A percentile compares a stretch with the other conserved stretches of the same genome.
phyloP scores from a whole-genome alignment of 1,140 invertebrate genomes.

The Anoplophora glabripennis region DNA sequence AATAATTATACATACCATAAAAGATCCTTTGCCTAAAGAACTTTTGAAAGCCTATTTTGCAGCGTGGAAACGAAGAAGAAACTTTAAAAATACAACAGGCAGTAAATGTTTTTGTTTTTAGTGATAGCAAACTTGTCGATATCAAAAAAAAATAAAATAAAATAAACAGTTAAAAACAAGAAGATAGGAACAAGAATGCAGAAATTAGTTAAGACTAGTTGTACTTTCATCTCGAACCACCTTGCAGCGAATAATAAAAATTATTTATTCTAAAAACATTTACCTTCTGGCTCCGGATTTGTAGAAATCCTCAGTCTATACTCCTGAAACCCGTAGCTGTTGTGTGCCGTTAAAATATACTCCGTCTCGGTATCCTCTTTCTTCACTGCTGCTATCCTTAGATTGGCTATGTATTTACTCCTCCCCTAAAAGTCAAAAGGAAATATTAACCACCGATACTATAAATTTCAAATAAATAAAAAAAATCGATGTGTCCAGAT shows the following conservation, averaged over 20 bases:
- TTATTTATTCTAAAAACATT: conserved; percentile 12
- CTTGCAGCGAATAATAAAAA: no score
- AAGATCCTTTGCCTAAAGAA: conserved; percentile 30
- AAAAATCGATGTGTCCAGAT: no score
- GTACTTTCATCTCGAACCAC: no score
- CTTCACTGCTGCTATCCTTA: conserved; percentile 64
- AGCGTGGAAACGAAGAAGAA: conserved; percentile 27
- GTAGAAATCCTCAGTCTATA: conserved; percentile 68
- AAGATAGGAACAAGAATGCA: no score
- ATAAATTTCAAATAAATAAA: no score
- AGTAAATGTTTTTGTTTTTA: no score
- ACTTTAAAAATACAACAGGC: conserved; percentile 12
- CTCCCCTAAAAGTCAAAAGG: conserved; percentile 51
- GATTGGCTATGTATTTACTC: conserved; percentile 63
- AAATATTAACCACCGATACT: neutral
- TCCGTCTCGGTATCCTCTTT: conserved; percentile 71
- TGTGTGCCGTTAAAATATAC: conserved; percentile 64
- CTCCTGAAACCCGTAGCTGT: conserved; percentile 60
- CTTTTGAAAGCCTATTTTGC: conserved; percentile 31
- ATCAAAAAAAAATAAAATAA: no score
- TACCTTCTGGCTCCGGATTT: conserved; percentile 66
- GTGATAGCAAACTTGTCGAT: no score
- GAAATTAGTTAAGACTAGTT: no score
- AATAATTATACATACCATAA: conserved; percentile 23
- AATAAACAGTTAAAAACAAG: no score